Conservation (phyloP, 1,140 invertebrate genomes). For the Diabrotica virgifera region DNA sequence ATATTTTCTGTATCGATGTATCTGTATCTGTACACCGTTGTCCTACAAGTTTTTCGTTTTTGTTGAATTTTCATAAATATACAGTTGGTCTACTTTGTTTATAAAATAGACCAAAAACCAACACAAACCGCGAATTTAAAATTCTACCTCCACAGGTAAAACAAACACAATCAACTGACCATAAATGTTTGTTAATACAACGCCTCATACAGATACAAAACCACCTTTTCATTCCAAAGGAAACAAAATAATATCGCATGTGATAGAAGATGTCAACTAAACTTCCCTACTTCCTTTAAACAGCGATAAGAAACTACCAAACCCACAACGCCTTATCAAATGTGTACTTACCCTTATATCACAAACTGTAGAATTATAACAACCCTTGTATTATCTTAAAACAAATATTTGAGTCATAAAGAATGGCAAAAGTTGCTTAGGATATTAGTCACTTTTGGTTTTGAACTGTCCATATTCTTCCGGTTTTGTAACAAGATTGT, state of each 20-base stretch:
- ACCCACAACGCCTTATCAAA: background rate
- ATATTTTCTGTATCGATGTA: no score
- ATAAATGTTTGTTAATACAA: background rate
- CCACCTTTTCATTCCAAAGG: background rate
- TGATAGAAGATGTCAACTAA: background rate
- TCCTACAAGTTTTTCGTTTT: no score
- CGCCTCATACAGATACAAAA: background rate
- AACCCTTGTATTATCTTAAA: constrained; percentile 3
- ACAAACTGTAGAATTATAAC: background rate
- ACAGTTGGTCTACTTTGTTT: no score
- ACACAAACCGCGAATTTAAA: no score
- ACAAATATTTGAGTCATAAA: constrained; percentile 1
- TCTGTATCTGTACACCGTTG: no score
- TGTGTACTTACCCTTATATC: background rate
- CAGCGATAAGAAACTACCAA: background rate
- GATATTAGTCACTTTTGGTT: no score
- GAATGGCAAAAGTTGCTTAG: background rate
- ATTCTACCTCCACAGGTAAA: no score
- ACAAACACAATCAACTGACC: no score
- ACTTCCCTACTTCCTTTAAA: background rate
- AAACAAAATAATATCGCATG: constrained; percentile 1
- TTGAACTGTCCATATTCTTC: background rate
- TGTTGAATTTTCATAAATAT: no score
- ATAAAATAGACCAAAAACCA: no score
- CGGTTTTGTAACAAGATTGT: background rate